Evolutionary conservation across 1,140 invertebrate genomes (phyloP), one percentile per base, ranked within the genome.

Genomic region (Harpegnathos saltator): DNA sequence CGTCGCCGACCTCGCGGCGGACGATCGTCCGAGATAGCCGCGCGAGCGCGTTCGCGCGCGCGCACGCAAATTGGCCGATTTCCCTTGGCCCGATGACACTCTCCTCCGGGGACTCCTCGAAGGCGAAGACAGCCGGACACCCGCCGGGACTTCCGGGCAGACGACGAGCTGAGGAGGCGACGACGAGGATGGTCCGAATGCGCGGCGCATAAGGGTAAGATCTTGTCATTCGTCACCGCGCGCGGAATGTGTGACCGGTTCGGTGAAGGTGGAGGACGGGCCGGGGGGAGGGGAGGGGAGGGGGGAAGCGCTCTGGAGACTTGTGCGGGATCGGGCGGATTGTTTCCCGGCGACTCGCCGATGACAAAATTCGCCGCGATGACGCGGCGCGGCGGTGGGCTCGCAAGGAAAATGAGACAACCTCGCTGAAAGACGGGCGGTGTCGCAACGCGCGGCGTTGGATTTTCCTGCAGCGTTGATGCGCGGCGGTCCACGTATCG

Each of bases 161-260:
- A 56, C 17, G 38, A 33, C 17, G 38, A 33, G 17, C 29, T 78
- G 5, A 44, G 58, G 33, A 5, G 29, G n/a, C 26, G n/a, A 58
- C 29, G n/a, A 59, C 33, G 59, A 48, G 71, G 19, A 80, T 80
- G 75, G 24, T 22, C 14, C 69, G 24, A 58, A 2, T 15, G 50
- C 22, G 7, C 44, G 59, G 52, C 33, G 38, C n/a, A 71, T 59
- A 80, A 44, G 38, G 75, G 75, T 80, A 58, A 80, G 75, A 48
- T 58, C 38, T 58, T n/a, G n/a, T 65, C 22, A 12, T 5, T 69
- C 17, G 44, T 7, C 2, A 56, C n/a, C n/a, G n/a, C n/a, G n/a
- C n/a, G n/a, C n/a, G n/a, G n/a, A n/a, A n/a, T n/a, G n/a, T n/a
- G n/a, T n/a, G n/a, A n/a, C n/a, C n/a, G n/a, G n/a, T n/a, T n/a